phyloP scores from a whole-genome alignment of 2,888 invertebrate genomes.

The Hydrotaea diabolus region DNA sequence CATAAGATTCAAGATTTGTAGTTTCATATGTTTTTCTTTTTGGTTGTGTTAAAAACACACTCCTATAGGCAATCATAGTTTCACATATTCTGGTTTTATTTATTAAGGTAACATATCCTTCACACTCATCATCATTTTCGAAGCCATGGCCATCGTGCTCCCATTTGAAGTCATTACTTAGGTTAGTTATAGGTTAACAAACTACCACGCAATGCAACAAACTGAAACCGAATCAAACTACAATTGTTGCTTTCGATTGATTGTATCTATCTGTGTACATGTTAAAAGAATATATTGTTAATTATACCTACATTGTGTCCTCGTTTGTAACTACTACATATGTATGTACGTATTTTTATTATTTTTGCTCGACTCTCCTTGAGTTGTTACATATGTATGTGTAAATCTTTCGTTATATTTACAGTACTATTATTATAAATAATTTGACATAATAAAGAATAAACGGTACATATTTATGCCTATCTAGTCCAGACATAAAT shows the following conservation, averaged over 20 bases:
- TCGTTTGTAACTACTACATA: too few relatives aligned
- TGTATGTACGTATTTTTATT: not conserved
- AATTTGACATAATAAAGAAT: conserved; percentile 9
- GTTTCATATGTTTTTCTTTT: not conserved
- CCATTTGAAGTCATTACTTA: not conserved
- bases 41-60: too few relatives aligned
- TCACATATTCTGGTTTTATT: not conserved
- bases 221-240: not conserved
- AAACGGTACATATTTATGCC: conserved; percentile 16
- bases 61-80: not conserved
- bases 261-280: not conserved
- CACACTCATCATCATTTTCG: not conserved
- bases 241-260: conserved; percentile 1
- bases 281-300: too few relatives aligned
- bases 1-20: not conserved
- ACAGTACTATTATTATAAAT: conserved; percentile 13
- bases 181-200: not conserved
- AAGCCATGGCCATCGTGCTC: not conserved
- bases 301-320: too few relatives aligned
- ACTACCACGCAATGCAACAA: conserved; percentile 21
- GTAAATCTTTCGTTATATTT: not conserved
- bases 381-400: not conserved
- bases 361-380: not conserved
- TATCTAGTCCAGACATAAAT: not conserved
- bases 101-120: not conserved